A percentile compares a stretch with the other conserved stretches of the same genome.
phyloP scores from a whole-genome alignment of 2,888 invertebrate species.

The Clivina fossor region DNA sequence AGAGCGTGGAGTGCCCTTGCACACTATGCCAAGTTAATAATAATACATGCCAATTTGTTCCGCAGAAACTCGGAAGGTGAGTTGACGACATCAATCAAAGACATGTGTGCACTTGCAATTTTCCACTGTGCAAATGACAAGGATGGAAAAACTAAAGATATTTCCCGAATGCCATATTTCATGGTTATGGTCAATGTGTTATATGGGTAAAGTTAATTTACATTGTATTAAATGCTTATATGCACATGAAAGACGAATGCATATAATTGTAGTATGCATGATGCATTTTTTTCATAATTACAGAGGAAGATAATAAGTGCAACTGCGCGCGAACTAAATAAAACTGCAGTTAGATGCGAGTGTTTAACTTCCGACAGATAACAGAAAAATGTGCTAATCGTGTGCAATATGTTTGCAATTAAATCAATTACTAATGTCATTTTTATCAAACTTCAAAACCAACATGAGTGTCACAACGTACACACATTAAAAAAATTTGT shows the following conservation, averaged over 20 bases:
- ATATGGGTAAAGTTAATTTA: slow-evolving; percentile 30
- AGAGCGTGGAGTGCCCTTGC: slow-evolving; percentile 35
- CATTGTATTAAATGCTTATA: slow-evolving; percentile 25
- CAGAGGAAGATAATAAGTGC: slow-evolving; percentile 16
- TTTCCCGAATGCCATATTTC: slow-evolving; percentile 14
- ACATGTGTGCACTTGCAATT: slow-evolving; percentile 8
- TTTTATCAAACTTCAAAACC: no score
- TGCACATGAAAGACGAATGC: slow-evolving; percentile 22
- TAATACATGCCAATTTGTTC: slow-evolving; percentile 36
- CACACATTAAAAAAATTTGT: no score
- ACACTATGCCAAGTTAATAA: slow-evolving; percentile 24
- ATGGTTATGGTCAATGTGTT: slow-evolving; percentile 25
- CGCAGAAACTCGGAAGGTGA: slow-evolving; percentile 29
- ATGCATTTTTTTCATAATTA: slow-evolving; percentile 28
- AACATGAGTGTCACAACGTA: no score
- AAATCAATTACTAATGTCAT: no score
- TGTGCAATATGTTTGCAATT: no score
- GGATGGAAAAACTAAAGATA: slow-evolving; percentile 13
- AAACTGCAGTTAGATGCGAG: slow-evolving; percentile 4
- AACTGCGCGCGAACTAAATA: slow-evolving; percentile 18
- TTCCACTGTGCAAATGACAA: slow-evolving; percentile 6
- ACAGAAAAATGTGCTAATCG: no score
- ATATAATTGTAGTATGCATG: slow-evolving; percentile 26
- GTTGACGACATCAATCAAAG: slow-evolving; percentile 16
- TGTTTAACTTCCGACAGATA: no score